Percentiles rank a stretch among this genome's conserved stretches.
Conservation (phyloP, 2,888 invertebrate species). For the Nymphalis polychloros region DNA sequence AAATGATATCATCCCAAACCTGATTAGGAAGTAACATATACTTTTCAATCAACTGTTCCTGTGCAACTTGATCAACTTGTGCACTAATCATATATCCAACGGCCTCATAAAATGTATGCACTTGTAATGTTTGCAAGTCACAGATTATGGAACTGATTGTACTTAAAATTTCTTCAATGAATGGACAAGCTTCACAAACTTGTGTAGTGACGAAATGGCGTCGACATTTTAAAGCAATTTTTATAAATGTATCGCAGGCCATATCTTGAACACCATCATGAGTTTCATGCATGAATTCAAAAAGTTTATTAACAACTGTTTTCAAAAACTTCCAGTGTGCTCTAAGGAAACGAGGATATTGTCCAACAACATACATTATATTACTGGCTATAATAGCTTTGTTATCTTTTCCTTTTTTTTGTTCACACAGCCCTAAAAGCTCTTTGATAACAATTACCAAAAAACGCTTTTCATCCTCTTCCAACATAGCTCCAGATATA, state of each 20-base stretch:
- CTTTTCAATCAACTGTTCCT: slow-evolving; percentile 97
- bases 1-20: slow-evolving; percentile 99
- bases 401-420: slow-evolving; percentile 99
- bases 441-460: slow-evolving; percentile 99
- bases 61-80: slow-evolving; percentile 93
- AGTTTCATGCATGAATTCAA: slow-evolving; percentile 99
- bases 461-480: slow-evolving; percentile 99
- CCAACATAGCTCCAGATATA: slow-evolving; percentile 99
- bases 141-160: slow-evolving; percentile 99
- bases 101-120: slow-evolving; percentile 99
- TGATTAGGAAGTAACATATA: slow-evolving; percentile 99
- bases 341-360: slow-evolving; percentile 98
- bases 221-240: slow-evolving; percentile 98
- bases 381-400: slow-evolving; percentile 99
- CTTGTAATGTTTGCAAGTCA: slow-evolving; percentile 99
- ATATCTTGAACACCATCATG: slow-evolving; percentile 99
- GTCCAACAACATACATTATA: slow-evolving; percentile 99
- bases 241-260: slow-evolving; percentile 99
- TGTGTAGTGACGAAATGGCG: slow-evolving; percentile 98
- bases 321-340: slow-evolving; percentile 99
- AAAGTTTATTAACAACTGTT: slow-evolving; percentile 99
- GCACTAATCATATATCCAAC: slow-evolving; percentile 99
- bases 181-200: slow-evolving; percentile 97
- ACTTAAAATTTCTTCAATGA: slow-evolving; percentile 98
- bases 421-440: slow-evolving; percentile 97